Conservation (phyloP, 1,140 invertebrate species). For the Chironomus striatipennis region DNA sequence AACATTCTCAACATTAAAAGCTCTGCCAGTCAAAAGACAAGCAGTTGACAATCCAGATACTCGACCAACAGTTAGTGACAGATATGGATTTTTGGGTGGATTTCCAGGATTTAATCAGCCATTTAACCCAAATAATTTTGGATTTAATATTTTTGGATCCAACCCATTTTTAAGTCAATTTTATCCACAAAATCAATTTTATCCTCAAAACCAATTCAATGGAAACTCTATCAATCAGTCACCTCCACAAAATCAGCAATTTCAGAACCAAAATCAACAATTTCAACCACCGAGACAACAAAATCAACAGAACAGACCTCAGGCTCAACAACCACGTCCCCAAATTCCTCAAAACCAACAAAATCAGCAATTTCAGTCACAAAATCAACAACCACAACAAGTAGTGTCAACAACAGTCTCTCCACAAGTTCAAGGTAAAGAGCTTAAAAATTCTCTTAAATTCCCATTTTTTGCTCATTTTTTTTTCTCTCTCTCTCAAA, state of each 20-base stretch:
- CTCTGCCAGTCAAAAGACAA: too few relatives aligned
- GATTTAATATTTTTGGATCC: too few relatives aligned
- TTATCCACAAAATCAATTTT: too few relatives aligned
- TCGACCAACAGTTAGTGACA: too few relatives aligned
- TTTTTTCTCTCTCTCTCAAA: too few relatives aligned
- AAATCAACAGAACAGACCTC: not conserved
- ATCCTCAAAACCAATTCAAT: too few relatives aligned
- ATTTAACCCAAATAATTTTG: too few relatives aligned
- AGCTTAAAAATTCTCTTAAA: not conserved
- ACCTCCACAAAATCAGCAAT: not conserved
- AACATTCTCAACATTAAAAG: too few relatives aligned
- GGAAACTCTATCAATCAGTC: not conserved
- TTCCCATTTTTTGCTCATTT: not conserved
- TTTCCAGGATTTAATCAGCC: not conserved
- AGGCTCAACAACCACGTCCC: too few relatives aligned
- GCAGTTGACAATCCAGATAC: too few relatives aligned
- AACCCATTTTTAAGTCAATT: too few relatives aligned
- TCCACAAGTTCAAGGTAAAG: not conserved
- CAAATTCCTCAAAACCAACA: not conserved
- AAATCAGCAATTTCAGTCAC: not conserved
- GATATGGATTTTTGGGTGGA: too few relatives aligned
- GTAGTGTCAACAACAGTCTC: not conserved
- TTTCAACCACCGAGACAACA: not conserved
- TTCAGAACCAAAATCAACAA: not conserved
- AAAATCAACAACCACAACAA: not conserved